Percentiles rank a stretch among this genome's conserved stretches.
Conservation (phyloP, 2,888 invertebrate species). For the Candidula unifasciata region DNA sequence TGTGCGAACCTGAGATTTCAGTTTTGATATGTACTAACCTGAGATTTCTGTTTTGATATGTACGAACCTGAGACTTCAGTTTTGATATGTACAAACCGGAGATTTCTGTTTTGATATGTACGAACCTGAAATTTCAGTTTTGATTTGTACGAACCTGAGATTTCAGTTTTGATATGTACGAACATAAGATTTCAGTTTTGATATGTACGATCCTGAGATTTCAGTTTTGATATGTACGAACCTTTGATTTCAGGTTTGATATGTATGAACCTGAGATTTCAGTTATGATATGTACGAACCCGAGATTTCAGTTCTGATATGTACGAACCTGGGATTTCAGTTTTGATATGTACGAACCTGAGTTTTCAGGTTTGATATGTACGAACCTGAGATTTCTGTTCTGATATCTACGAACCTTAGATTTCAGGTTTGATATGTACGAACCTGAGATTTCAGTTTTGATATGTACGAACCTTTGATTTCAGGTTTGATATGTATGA, state of each 20-base stretch:
- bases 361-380: conserved; percentile 80
- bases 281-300: conserved; percentile 57
- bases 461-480: conserved; percentile 63
- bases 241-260: conserved; percentile 80
- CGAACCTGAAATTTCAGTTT: too few species aligned
- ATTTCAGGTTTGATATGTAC: conserved; percentile 82
- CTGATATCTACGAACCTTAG: conserved; percentile 60
- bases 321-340: too few species aligned
- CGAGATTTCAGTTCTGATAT: conserved; percentile 80
- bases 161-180: not conserved
- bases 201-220: too few species aligned
- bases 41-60: conserved; percentile 80
- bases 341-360: conserved; percentile 60
- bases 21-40: conserved; percentile 59
- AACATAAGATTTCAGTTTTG: conserved; percentile 78
- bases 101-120: too few species aligned
- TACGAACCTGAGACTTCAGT: too few species aligned
- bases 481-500: conserved; percentile 82
- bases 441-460: too few species aligned
- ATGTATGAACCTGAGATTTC: too few species aligned
- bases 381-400: too few species aligned
- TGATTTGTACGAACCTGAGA: too few species aligned
- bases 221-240: conserved; percentile 44
- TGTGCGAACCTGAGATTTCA: too few species aligned
- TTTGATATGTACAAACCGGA: too few species aligned